phyloP scores from a whole-genome alignment of 2,797 vertebrate genomes.

The Myotis daubentonii region DNA sequence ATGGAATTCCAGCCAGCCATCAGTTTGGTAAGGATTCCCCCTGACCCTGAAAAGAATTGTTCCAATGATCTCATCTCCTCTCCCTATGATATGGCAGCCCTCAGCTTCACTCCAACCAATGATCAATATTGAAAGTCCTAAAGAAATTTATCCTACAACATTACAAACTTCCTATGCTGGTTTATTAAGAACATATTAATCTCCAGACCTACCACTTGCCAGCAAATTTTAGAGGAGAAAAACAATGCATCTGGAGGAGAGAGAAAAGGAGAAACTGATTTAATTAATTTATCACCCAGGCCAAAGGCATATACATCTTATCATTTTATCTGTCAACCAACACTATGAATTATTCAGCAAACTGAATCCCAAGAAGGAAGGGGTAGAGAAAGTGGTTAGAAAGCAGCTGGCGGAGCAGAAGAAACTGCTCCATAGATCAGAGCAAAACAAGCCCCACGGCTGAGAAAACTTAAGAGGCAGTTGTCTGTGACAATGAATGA shows the following conservation, averaged over 20 bases:
- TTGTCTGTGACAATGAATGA: background rate
- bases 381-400: constrained; percentile 70
- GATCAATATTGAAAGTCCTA: background rate
- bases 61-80: background rate
- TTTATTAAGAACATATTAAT: constrained; percentile 33
- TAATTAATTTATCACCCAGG: constrained; percentile 83
- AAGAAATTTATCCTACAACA: background rate
- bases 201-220: constrained; percentile 1
- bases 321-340: constrained; percentile 83
- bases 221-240: constrained; percentile 47
- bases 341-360: constrained; percentile 82
- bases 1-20: background rate
- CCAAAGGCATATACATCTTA: constrained; percentile 83
- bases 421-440: constrained; percentile 39
- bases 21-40: too few relatives aligned
- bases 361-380: constrained; percentile 71
- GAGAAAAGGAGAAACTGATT: constrained; percentile 71
- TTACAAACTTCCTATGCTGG: background rate
- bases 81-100: background rate
- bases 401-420: constrained; percentile 74
- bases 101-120: background rate
- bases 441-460: background rate
- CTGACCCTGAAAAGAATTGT: background rate
- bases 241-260: constrained; percentile 51
- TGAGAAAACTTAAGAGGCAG: background rate